Evolutionary conservation across 2,888 invertebrate species (phyloP).

Genomic region (Eristalis pertinax): DNA sequence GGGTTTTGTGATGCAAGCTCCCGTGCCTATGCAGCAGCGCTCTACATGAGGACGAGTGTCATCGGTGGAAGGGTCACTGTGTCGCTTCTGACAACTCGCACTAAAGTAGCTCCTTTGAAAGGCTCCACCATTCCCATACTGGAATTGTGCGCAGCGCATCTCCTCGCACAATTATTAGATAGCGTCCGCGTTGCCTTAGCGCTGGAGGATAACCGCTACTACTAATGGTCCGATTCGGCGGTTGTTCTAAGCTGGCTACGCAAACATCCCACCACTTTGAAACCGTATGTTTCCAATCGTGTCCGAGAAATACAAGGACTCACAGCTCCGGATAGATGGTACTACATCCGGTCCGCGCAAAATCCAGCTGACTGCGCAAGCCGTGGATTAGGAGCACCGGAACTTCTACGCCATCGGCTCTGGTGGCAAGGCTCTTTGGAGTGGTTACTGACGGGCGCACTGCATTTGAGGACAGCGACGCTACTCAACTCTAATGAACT

Average conservation of each 20-base stretch:
- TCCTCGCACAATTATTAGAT: not conserved
- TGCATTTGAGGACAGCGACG: not conserved
- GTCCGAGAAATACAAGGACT: conserved; percentile 21
- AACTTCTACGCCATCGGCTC: conserved; percentile 4
- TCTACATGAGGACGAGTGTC: not conserved
- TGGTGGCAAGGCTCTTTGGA: conserved; percentile 36
- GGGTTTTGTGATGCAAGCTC: conserved; percentile 2
- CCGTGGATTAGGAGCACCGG: not conserved
- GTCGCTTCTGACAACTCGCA: not conserved
- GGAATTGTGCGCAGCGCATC: conserved; percentile 19
- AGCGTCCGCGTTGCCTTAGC: conserved; percentile 7
- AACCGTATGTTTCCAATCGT: conserved; percentile 27
- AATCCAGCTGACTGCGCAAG: conserved; percentile 31
- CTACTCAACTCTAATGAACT: not conserved
- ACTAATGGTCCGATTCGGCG: conserved; percentile 11
- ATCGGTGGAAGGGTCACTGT: not conserved
- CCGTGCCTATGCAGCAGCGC: not conserved
- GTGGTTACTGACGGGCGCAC: conserved; percentile 5
- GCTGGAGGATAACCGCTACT: not conserved
- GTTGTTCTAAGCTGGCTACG: conserved; percentile 31
- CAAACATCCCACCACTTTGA: conserved; percentile 12
- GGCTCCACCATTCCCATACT: not conserved
- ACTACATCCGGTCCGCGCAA: conserved; percentile 58
- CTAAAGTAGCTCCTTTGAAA: conserved; percentile 7
- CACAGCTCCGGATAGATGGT: conserved; percentile 46